These are phyloP conservation scores for Elysia chlorotica DNA, from an alignment of 1,140 invertebrate genomes.

Conservation along the genomic window DNA sequence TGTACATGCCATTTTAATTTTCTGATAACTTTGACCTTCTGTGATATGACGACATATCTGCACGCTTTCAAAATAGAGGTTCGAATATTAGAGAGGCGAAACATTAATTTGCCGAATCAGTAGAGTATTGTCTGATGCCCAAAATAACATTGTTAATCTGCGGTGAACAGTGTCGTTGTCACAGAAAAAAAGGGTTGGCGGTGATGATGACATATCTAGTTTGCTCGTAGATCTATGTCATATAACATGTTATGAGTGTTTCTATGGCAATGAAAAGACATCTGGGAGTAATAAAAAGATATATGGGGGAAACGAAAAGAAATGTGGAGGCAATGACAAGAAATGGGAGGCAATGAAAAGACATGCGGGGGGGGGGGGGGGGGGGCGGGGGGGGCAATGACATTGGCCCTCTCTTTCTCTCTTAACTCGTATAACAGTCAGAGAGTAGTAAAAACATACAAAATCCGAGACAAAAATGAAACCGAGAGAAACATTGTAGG, in stretches of 20 bases:
- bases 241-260: too few relatives aligned
- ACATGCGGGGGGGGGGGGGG: neutral
- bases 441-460: neutral
- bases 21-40: neutral
- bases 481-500: neutral
- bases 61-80: too few relatives aligned
- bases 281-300: too few relatives aligned
- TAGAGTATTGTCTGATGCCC: too few relatives aligned
- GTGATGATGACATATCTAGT: neutral
- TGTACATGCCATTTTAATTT: neutral
- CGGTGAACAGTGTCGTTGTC: too few relatives aligned
- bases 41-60: too few relatives aligned
- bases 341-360: neutral
- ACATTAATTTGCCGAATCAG: too few relatives aligned
- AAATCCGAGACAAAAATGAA: neutral
- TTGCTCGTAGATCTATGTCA: neutral
- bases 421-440: neutral
- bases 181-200: neutral
- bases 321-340: neutral
- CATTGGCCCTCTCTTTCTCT: neutral
- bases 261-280: too few relatives aligned
- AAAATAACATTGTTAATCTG: too few relatives aligned
- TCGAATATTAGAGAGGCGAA: too few relatives aligned
- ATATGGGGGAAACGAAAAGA: too few relatives aligned
- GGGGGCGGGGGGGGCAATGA: neutral